Conservation (phyloP, 2,797 vertebrate species). For the Propithecus perrieri region DNA sequence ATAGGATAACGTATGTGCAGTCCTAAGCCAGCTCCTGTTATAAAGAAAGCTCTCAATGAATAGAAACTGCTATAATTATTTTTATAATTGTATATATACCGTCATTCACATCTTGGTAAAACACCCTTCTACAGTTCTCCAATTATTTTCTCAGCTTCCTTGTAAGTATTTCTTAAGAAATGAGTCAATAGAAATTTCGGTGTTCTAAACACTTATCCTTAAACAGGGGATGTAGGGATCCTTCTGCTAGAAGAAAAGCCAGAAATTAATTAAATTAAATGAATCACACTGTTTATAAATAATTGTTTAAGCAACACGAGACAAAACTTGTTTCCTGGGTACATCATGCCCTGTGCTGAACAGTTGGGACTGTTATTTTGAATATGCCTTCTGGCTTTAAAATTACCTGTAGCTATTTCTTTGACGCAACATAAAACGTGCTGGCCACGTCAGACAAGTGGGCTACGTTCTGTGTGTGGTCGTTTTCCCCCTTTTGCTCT, state of each 20-base stretch:
- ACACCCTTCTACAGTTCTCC: not conserved
- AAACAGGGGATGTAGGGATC: not conserved
- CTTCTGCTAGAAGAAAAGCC: conserved; percentile 45
- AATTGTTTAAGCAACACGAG: conserved; percentile 62
- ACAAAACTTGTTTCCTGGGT: conserved; percentile 50
- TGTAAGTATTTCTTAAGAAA: conserved; percentile 12
- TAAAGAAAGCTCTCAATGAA: not conserved
- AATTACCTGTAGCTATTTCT: conserved; percentile 24
- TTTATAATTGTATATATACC: not conserved
- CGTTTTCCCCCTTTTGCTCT: not conserved
- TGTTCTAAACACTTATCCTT: conserved; percentile 5
- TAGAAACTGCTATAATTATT: not conserved
- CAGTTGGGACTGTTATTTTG: conserved; percentile 42
- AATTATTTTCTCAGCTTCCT: conserved; percentile 29
- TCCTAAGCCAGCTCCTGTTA: not conserved
- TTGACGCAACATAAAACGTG: not conserved
- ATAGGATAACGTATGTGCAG: not conserved
- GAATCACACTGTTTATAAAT: conserved; percentile 59
- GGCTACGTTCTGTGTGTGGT: not conserved
- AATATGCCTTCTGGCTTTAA: conserved; percentile 38
- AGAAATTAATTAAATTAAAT: conserved; percentile 63
- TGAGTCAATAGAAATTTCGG: not conserved
- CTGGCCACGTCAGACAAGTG: not conserved
- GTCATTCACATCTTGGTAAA: not conserved
- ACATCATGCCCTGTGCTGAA: conserved; percentile 10